A percentile compares a stretch with the other conserved stretches of the same genome.
These are phyloP conservation scores for Frankliniella intonsa DNA, from an alignment of 2,888 invertebrate genomes.

Conservation along the genomic window DNA sequence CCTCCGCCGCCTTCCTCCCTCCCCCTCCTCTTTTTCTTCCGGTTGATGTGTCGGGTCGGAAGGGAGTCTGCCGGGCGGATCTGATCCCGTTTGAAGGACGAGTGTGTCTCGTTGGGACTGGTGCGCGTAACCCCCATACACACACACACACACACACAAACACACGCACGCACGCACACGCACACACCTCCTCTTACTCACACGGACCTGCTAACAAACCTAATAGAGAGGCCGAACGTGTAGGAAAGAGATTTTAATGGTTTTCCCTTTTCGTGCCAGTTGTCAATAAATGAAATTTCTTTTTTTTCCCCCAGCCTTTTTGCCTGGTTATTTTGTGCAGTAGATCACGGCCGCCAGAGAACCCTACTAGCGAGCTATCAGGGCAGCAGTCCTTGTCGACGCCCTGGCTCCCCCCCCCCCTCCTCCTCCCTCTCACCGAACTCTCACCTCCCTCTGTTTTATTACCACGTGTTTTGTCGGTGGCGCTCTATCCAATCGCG, in stretches of 20 bases:
- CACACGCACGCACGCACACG: background rate
- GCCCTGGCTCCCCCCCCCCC: background rate
- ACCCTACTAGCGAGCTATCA: background rate
- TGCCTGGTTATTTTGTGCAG: background rate
- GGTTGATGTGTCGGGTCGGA: background rate
- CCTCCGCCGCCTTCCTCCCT: background rate
- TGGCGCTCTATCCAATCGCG: slow-evolving; percentile 16
- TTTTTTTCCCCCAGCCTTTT: background rate
- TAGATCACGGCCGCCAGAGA: too few species aligned
- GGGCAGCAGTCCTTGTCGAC: background rate
- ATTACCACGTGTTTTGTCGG: slow-evolving; percentile 10
- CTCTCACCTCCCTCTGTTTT: background rate
- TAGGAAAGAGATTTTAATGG: too few species aligned
- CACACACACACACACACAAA: too few species aligned
- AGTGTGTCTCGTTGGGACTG: too few species aligned
- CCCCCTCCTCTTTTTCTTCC: background rate
- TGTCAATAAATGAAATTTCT: too few species aligned
- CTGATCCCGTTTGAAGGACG: too few species aligned
- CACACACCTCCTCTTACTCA: too few species aligned
- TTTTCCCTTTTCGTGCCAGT: too few species aligned
- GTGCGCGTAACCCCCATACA: too few species aligned
- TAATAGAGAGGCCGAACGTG: too few species aligned
- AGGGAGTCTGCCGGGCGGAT: too few species aligned
- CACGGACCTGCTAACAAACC: too few species aligned
- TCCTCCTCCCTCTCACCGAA: background rate